phyloP scores from a whole-genome alignment of 2,113 vertebrate genomes.

The Aphyosemion australe region DNA sequence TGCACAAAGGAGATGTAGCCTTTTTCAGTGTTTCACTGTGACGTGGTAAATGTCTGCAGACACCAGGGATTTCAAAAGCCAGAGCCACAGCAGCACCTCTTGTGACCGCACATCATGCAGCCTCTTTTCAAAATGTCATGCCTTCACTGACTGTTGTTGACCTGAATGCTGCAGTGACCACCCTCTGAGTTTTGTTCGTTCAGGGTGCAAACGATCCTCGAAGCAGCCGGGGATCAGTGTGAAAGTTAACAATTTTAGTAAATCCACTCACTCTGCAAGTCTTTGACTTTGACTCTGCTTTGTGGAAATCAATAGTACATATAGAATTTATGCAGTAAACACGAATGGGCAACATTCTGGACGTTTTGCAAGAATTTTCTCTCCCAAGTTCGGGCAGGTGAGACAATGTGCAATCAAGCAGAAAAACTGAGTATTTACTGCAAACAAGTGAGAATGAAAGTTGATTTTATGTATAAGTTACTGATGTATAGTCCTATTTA shows the following conservation, averaged over 20 bases:
- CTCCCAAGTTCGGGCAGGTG: too few species aligned
- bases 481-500: background rate
- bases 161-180: slow-evolving; percentile 1
- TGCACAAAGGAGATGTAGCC: background rate
- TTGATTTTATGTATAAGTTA: background rate
- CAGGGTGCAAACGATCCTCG: slow-evolving; percentile 17
- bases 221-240: background rate
- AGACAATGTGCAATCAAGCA: background rate
- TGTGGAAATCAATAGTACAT: background rate
- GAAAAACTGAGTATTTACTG: background rate
- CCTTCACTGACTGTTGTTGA: slow-evolving; percentile 5
- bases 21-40: slow-evolving; percentile 8
- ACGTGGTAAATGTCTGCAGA: slow-evolving; percentile 30
- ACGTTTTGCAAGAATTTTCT: background rate
- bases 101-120: slow-evolving; percentile 9
- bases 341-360: background rate
- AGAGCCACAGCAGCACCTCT: slow-evolving; percentile 16
- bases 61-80: slow-evolving; percentile 15
- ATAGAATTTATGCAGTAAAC: background rate
- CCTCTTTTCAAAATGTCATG: slow-evolving; percentile 15
- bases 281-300: background rate
- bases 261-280: background rate
- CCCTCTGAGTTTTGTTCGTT: background rate
- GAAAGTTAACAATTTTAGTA: background rate
- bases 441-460: background rate